Percentiles rank a stretch among this genome's conserved stretches.
These are phyloP conservation scores for Fissipunctia ypsillon DNA, from an alignment of 2,888 invertebrate species.

Conservation along the genomic window DNA sequence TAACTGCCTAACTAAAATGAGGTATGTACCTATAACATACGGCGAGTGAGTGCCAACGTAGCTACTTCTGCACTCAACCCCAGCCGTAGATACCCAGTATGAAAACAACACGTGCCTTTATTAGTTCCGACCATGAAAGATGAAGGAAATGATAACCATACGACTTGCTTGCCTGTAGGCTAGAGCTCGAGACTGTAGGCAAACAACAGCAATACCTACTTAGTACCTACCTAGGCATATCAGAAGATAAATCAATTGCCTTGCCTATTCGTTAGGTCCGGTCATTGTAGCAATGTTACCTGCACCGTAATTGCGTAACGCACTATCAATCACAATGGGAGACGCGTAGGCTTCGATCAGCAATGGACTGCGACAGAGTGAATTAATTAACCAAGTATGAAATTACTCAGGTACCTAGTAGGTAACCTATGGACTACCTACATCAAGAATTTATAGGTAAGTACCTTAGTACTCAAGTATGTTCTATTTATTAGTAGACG, in stretches of 20 bases:
- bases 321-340: too few relatives aligned
- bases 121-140: not conserved
- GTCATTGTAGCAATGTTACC: not conserved
- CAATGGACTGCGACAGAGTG: not conserved
- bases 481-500: not conserved
- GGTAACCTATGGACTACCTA: not conserved
- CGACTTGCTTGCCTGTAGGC: not conserved
- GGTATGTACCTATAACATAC: too few relatives aligned
- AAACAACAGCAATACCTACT: not conserved
- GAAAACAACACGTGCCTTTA: not conserved
- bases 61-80: not conserved
- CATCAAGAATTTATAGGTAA: not conserved
- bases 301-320: too few relatives aligned
- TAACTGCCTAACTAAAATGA: too few relatives aligned
- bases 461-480: not conserved
- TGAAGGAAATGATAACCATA: not conserved
- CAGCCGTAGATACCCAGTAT: not conserved
- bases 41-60: not conserved
- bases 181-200: not conserved
- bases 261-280: not conserved
- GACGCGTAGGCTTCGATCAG: conserved; percentile 9
- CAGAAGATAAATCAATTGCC: not conserved
- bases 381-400: not conserved
- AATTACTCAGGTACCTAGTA: too few relatives aligned
- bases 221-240: not conserved